A percentile compares a stretch with the other conserved stretches of the same genome.
phyloP scores from a whole-genome alignment of 2,797 vertebrate genomes.

The Sebastes iracundus region DNA sequence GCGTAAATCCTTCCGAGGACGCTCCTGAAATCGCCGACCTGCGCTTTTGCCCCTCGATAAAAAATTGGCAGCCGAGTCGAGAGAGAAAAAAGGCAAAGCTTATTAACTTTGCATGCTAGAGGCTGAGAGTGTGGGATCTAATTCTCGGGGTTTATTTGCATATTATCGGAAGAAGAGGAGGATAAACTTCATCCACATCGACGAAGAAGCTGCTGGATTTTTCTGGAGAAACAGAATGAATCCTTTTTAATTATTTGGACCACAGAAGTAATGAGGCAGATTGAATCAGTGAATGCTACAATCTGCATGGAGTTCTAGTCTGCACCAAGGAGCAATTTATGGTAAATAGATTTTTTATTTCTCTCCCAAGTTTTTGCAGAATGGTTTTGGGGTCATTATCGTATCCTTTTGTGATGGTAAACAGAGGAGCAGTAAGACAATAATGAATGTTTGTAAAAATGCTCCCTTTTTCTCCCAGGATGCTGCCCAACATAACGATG shows the following conservation, averaged over 20 bases:
- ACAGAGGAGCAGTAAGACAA: constrained; percentile 5
- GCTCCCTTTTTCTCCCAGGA: constrained; percentile 8
- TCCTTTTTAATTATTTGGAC: constrained; percentile 76
- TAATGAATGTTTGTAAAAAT: constrained; percentile 49
- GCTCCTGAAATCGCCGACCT: constrained; percentile 71
- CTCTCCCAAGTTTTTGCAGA: background rate
- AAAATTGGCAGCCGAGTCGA: constrained; percentile 66
- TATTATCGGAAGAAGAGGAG: constrained; percentile 68
- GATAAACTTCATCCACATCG: constrained; percentile 74
- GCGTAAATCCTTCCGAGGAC: constrained; percentile 76
- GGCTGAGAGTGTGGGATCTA: constrained; percentile 73
- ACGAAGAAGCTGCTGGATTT: constrained; percentile 68
- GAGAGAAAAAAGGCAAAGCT: constrained; percentile 56
- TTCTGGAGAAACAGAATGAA: constrained; percentile 74
- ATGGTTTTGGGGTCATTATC: background rate
- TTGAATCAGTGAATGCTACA: constrained; percentile 68
- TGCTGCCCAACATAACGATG: constrained; percentile 35
- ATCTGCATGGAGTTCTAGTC: constrained; percentile 84
- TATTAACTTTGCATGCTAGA: constrained; percentile 71
- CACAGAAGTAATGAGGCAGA: constrained; percentile 72
- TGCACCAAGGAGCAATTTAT: constrained; percentile 84
- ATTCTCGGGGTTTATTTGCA: constrained; percentile 66
- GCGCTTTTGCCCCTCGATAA: constrained; percentile 63
- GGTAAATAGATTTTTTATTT: constrained; percentile 74
- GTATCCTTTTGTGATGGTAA: constrained; percentile 3